Conservation (phyloP, 2,797 vertebrate species). For the Simalia tracyae region DNA sequence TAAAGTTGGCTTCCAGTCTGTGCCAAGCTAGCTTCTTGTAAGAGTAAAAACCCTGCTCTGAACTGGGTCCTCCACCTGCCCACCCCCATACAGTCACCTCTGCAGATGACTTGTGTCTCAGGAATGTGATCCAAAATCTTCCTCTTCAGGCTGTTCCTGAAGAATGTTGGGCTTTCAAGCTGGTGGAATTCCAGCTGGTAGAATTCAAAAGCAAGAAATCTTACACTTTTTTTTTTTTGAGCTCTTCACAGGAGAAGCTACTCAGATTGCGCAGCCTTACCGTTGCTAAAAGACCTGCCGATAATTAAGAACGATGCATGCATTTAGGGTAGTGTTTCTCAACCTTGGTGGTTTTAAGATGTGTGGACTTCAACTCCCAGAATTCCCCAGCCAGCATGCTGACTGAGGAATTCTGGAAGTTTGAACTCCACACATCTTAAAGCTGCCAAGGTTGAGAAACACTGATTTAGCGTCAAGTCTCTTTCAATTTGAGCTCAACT, state of each 20-base stretch:
- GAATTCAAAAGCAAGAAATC: not conserved
- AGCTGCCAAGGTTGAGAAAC: too few species aligned
- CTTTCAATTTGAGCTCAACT: too few species aligned
- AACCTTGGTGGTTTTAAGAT: too few species aligned
- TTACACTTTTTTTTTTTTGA: not conserved
- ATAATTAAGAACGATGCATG: too few species aligned
- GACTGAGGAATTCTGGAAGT: too few species aligned
- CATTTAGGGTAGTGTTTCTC: too few species aligned
- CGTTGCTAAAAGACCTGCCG: too few species aligned
- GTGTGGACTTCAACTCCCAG: too few species aligned
- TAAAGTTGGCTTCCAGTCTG: not conserved
- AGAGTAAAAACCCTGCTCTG: not conserved
- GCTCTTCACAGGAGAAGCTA: not conserved
- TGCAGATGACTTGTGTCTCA: not conserved
- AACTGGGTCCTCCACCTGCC: not conserved
- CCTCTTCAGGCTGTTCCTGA: not conserved
- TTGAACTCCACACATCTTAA: too few species aligned
- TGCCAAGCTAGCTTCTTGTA: not conserved
- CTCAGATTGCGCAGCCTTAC: not conserved
- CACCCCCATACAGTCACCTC: not conserved
- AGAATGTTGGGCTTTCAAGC: not conserved
- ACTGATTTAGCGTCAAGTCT: too few species aligned
- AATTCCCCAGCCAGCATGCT: too few species aligned
- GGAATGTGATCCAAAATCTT: not conserved
- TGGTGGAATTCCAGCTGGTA: not conserved